Evolutionary conservation across 2,797 vertebrate species (phyloP), one percentile per base, ranked within the genome.

Genomic region (Gila robusta): DNA sequence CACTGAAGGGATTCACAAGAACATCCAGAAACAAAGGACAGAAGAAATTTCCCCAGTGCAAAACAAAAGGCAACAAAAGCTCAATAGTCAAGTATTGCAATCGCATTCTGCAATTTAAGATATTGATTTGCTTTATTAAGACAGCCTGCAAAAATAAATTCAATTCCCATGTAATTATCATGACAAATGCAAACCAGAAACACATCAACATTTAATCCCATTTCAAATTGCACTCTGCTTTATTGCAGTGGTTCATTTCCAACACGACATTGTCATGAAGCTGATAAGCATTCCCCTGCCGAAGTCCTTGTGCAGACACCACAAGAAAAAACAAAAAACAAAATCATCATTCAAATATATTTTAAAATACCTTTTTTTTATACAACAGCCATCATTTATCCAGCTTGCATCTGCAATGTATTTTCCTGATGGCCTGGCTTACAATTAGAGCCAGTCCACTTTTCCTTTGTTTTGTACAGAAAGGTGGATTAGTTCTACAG

Each of bases 401-500:
- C 41, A 37, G 14, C 76, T 56, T 79, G 69, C 52, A 66, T 49
- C 86, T 88, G 88, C 74, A 87, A 84, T 64, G 76, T 76, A 79
- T 87, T 87, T 82, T 62, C 89, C 83, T 82, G 77, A 87, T 26
- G 77, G 73, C 86, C 82, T 88, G 79, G 70, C 81, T 91, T 93
- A 89, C 83, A 93, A 92, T 94, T 91, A 84, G 85, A 83, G 84
- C 64, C 77, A 8, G 12, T 79, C 86, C 83, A 84, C 88, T 83
- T 89, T 92, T 93, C 6, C 91, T 87, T 72, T 90, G 91, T 89
- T 91, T 91, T 79, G 91, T 89, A 89, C 89, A 90, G 89, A 93
- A 88, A 84, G 91, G 89, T 83, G 89, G 90, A 93, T 91, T 88
- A 90, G 90, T 88, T 87, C 87, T 89, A 83, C 79, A 64, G 87